Base-by-base conservation (phyloP, 2,113 vertebrate genomes). In the Phrynocephalus versicolor region DNA sequence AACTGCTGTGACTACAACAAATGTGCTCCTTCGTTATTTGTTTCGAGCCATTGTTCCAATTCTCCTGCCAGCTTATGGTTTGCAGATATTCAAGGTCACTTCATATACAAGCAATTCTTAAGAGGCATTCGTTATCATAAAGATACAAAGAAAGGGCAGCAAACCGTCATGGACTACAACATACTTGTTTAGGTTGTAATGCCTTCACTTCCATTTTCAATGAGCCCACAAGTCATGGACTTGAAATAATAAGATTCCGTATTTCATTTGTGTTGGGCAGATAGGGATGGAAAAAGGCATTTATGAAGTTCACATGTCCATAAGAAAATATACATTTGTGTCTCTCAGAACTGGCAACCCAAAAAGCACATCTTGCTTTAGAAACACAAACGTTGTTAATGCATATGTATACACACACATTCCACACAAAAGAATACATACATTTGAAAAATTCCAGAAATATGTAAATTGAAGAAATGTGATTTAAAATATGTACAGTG, bases 51-150 rank as follows among this genome's bases (percentile, higher is more conserved):
- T 72, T 0, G 0, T 25, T 85, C 58, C 51, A 83, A 81, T 88
- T 57, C 21, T 85, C 71, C 21, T 67, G 89, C 62, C 41, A 19
- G 2, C 67, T 73, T 41, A 71, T 71, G 64, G 39, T 83, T 57
- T 55, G 82, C 1, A 7, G 27, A 83, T n/a, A 85, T 18, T 45
- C 25, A 76, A 0, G 10, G 39, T 79, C 75, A 71, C 83, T 85
- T 87, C 65, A 82, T 83, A 69, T 80, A 86, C n/a, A 39, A 86
- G 27, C 27, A 78, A 51, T 18, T 89, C 55, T 45, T 83, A 30
- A 51, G 5, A 51, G 1, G 41, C 77, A 75, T 58, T 81, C 71
- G 70, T 77, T 69, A 69, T 75, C 86, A 88, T 87, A 88, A 73
- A 77, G 12, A 85, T 80, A 84, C 87, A 81, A 77, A 78, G 33